A percentile compares a stretch with the other conserved stretches of the same genome.
Conservation (phyloP, 2,797 vertebrate species). For the Merluccius polli region DNA sequence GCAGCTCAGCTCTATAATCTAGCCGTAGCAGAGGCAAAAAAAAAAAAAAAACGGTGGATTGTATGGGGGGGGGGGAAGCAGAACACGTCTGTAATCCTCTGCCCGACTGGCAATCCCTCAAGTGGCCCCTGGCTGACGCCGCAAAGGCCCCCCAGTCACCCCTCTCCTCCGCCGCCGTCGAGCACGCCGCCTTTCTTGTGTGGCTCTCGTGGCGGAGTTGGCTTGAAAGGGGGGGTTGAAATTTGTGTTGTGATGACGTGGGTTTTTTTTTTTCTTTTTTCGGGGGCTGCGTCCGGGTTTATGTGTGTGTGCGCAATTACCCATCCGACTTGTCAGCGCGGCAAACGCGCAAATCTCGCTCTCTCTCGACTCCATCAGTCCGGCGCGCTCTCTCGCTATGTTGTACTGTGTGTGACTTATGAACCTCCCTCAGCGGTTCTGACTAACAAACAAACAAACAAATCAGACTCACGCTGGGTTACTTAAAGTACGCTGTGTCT, state of each 20-base stretch:
- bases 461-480: neutral
- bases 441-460: neutral
- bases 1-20: constrained; percentile 61
- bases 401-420: neutral
- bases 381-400: too few relatives aligned
- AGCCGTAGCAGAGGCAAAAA: constrained; percentile 40
- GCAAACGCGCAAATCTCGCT: neutral
- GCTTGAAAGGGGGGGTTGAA: neutral
- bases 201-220: neutral
- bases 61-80: constrained; percentile 26
- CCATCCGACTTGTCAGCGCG: neutral
- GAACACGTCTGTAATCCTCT: constrained; percentile 56
- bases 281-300: neutral
- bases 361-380: too few relatives aligned
- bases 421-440: neutral
- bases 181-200: neutral
- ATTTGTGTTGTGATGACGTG: neutral
- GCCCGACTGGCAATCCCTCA: constrained; percentile 46
- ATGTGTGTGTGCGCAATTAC: neutral
- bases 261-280: too few relatives aligned
- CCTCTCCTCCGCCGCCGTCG: constrained; percentile 29
- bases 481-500: neutral
- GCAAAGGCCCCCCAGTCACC: constrained; percentile 31
- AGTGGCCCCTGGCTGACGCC: constrained; percentile 55
- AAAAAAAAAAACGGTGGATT: constrained; percentile 52